phyloP scores from a whole-genome alignment of 2,797 vertebrate genomes.

The Astyanax mexicanus region DNA sequence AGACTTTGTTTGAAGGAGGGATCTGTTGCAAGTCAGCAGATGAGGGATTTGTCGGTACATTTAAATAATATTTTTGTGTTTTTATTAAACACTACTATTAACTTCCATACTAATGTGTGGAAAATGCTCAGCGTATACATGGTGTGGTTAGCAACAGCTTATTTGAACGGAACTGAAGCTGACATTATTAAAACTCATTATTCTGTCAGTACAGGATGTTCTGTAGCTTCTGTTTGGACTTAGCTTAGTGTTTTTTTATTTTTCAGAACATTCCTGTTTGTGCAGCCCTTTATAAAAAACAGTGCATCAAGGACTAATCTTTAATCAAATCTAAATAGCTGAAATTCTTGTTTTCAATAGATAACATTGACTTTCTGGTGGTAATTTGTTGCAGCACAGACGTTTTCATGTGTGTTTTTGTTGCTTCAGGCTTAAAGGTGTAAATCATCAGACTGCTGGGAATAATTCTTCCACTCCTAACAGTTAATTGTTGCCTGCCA shows the following conservation, averaged over 20 bases:
- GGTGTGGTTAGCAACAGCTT: too few relatives aligned
- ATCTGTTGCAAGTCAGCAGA: too few relatives aligned
- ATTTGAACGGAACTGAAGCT: too few relatives aligned
- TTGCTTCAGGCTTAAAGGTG: constrained; percentile 6
- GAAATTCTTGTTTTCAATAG: background rate
- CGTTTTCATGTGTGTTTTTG: background rate
- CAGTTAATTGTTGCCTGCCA: constrained; percentile 12
- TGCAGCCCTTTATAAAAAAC: background rate
- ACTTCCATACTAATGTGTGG: too few relatives aligned
- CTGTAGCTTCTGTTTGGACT: background rate
- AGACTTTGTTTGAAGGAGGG: too few relatives aligned
- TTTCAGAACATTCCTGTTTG: background rate
- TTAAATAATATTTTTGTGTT: too few relatives aligned
- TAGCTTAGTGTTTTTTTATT: background rate
- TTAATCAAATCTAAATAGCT: background rate
- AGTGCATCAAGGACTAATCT: background rate
- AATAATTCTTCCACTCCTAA: background rate
- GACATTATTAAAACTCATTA: too few relatives aligned
- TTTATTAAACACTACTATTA: too few relatives aligned
- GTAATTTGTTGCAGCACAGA: background rate
- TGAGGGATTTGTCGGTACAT: too few relatives aligned
- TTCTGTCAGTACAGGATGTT: background rate
- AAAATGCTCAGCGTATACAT: too few relatives aligned
- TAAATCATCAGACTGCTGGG: background rate
- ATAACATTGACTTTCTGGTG: too few relatives aligned